Evolutionary conservation across 2,797 vertebrate genomes (phyloP), one percentile per base, ranked within the genome.

Genomic region (Molossus alvarezi): DNA sequence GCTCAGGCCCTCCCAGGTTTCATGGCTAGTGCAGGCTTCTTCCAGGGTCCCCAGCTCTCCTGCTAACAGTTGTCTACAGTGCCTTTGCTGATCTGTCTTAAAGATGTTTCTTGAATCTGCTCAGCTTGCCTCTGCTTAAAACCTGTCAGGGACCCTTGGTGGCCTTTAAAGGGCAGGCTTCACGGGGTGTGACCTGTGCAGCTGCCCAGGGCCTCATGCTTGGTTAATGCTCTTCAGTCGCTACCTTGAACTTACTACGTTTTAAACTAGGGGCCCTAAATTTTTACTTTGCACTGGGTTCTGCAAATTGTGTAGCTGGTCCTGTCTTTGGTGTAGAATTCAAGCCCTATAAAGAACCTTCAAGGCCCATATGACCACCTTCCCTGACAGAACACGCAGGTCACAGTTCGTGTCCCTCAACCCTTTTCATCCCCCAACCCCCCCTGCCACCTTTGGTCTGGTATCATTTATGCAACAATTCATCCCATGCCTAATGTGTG

Each of bases 21-120:
- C 81, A n/a, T 0, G 0, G 29, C 15, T 20, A 27, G 41, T 17
- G 21, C 18, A 15, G 3, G 90, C 69, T 91, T 64, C 25, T 87
- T 67, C 17, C 27, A 23, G 9, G 15, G 33, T 65, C 57, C 9
- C 17, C n/a, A 82, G 12, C 23, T 3, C 10, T 90, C 17, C 17
- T 37, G 33, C 64, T 60, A 45, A 69, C 5, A 60, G 0, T 67
- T 3, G n/a, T 29, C 48, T 72, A 45, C 12, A 29, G 11, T 60
- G 23, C 21, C 60, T 58, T 69, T 29, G 15, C 25, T 41, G 15
- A 87, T 37, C 37, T n/a, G 58, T 62, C 53, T 73, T 77, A 84
- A 84, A 73, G 58, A 29, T 41, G 33, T 77, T 83, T 45, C 65
- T 94, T 53, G 65, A 95, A 18, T 86, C 23, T 57, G 15, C 51